Evolutionary conservation across 2,797 vertebrate genomes (phyloP).

Genomic region (Stomatorhinus walkeri): DNA sequence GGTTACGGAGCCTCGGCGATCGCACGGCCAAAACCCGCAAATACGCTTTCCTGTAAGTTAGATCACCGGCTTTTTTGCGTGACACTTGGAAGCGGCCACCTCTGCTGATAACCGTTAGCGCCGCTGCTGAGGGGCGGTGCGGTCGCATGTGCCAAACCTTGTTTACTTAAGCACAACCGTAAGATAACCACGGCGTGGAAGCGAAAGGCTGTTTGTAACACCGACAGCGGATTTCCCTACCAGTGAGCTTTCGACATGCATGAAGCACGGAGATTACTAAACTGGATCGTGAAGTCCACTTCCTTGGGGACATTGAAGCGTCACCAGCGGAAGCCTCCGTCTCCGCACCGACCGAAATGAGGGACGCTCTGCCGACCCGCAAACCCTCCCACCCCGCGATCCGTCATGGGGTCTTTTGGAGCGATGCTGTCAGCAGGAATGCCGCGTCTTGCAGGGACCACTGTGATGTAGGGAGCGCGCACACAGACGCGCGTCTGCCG

Average conservation of each 20-base stretch:
- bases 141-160: neutral
- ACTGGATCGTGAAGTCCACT: neutral
- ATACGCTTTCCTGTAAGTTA: neutral
- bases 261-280: neutral
- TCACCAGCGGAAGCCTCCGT: constrained; percentile 46
- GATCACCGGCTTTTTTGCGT: neutral
- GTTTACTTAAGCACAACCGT: neutral
- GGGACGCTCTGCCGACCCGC: constrained; percentile 11
- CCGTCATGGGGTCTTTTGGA: neutral
- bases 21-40: neutral
- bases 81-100: neutral
- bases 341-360: constrained; percentile 20
- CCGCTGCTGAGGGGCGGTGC: neutral
- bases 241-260: neutral
- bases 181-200: neutral
- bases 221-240: neutral
- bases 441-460: constrained; percentile 15
- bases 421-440: neutral
- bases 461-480: constrained; percentile 18
- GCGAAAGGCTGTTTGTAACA: neutral
- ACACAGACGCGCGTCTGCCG: neutral
- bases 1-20: neutral
- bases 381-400: constrained; percentile 12
- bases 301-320: constrained; percentile 17
- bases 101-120: neutral